Evolutionary conservation across 2,797 vertebrate genomes (phyloP), one percentile per base, ranked within the genome.

Genomic region (Myotis daubentonii): DNA sequence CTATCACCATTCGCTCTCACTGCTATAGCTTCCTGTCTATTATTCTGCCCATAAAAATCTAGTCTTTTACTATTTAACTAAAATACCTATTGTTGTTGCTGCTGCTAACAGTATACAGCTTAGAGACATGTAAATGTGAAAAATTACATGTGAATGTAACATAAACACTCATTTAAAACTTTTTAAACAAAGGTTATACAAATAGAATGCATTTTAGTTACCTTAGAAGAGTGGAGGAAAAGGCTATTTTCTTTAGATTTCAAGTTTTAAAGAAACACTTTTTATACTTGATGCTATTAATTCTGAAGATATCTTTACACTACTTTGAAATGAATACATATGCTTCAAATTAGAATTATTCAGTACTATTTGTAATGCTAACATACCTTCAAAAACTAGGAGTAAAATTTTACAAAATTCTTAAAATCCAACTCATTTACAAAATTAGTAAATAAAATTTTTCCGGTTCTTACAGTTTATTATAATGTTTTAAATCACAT

Each of bases 371-470:
- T 51, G 5, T 87, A 93, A 79, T 4, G 87, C 25, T 80, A 74
- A 86, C 25, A 72, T 44, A 49, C 86, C 79, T 33, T 57, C 38
- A 95, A 97, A 97, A 96, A 70, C 19, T 72, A 96, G 68, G 9
- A 53, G 79, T 96, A 97, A 98, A 98, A 97, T 96, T 98, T 98
- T 96, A 92, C 38, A 90, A 90, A 93, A 17, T 23, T 94, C 92
- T 85, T 74, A 93, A 94, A 97, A 95, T 89, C 85, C 65, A 83
- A 96, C 49, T 62, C 84, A 10, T 72, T 93, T 25, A 97, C n/a
- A 95, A 97, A 97, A 97, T 97, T 96, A 95, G 4, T 94, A 97
- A 97, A 33, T 62, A 89, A 82, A 80, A 86, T 76, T 94, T 88
- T 94, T 53, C 28, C 68, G 25, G 47, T 53, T 94, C 95, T 95